Percentiles rank a stretch among this genome's conserved stretches.
Evolutionary conservation across 2,888 invertebrate species (phyloP).

Genomic region (Isoperla grammatica): DNA sequence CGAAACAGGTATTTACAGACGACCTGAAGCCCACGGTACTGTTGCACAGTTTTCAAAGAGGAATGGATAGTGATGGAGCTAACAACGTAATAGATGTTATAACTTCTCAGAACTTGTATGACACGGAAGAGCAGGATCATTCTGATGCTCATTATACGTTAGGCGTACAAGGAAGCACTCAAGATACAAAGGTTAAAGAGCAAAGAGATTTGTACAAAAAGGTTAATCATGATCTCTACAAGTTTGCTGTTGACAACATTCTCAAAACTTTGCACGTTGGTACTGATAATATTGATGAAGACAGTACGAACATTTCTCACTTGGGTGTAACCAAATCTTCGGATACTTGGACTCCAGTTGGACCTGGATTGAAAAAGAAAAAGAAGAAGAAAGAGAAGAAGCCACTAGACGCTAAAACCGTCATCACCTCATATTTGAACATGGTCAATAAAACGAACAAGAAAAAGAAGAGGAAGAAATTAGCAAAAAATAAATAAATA

Average conservation of each 20-base stretch:
- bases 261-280: constrained; percentile 32
- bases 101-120: constrained; percentile 18
- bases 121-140: constrained; percentile 30
- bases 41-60: constrained; percentile 55
- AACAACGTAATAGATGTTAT: constrained; percentile 41
- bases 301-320: too few relatives aligned
- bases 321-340: too few relatives aligned
- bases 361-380: not conserved
- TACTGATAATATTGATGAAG: too few relatives aligned
- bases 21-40: constrained; percentile 36
- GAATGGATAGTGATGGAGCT: constrained; percentile 51
- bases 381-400: constrained; percentile 9
- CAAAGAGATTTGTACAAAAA: constrained; percentile 52
- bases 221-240: constrained; percentile 56
- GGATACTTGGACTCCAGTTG: too few relatives aligned
- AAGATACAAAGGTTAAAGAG: constrained; percentile 35
- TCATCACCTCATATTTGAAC: too few relatives aligned
- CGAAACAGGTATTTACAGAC: constrained; percentile 39
- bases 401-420: too few relatives aligned
- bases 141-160: constrained; percentile 30
- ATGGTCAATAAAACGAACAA: too few relatives aligned
- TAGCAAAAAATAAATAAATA: too few relatives aligned
- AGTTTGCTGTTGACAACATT: constrained; percentile 48
- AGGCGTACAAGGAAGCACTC: constrained; percentile 34
- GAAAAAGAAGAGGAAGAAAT: too few relatives aligned